Evolutionary conservation across 2,113 vertebrate species (phyloP).

Genomic region (Camelus bactrianus): DNA sequence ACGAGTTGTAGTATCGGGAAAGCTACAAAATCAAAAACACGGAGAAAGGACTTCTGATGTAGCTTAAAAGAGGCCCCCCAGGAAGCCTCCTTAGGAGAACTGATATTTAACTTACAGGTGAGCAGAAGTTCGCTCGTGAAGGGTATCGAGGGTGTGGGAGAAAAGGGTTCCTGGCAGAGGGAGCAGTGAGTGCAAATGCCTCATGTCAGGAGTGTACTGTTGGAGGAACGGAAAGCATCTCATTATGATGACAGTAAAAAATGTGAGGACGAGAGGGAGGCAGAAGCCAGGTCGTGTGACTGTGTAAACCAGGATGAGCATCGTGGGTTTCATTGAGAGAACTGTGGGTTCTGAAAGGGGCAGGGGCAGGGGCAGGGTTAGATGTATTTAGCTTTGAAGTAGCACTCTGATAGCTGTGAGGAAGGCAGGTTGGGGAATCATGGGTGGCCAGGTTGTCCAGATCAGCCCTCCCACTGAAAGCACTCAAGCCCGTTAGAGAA

Average conservation of each 20-base stretch:
- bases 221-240: not conserved
- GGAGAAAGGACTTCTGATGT: not conserved
- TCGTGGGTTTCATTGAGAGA: not conserved
- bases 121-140: not conserved
- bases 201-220: not conserved
- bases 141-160: not conserved
- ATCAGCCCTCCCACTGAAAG: not conserved
- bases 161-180: not conserved
- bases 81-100: not conserved
- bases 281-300: not conserved
- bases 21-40: not conserved
- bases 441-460: not conserved
- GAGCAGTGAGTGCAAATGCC: not conserved
- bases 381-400: not conserved
- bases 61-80: not conserved
- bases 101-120: not conserved
- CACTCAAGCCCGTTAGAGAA: not conserved
- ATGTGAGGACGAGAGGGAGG: not conserved
- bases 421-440: not conserved
- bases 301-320: not conserved
- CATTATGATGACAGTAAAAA: not conserved
- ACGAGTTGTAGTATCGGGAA: not conserved
- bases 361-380: rapidly evolving
- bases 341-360: not conserved
- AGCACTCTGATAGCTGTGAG: not conserved